phyloP scores from a whole-genome alignment of 2,113 vertebrate species.

The Sardina pilchardus region DNA sequence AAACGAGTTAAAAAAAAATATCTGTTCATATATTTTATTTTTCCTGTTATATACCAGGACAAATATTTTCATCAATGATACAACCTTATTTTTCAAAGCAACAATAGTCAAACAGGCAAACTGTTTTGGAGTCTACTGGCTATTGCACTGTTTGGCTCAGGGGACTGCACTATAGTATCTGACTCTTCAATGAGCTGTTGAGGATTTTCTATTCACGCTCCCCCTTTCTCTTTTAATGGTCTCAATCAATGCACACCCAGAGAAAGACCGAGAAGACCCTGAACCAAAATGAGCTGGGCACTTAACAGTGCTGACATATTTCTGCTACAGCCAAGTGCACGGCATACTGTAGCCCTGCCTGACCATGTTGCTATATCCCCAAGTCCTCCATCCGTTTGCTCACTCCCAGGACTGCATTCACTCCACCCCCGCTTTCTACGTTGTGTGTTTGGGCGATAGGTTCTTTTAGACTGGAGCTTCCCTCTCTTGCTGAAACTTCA shows the following conservation, averaged over 20 bases:
- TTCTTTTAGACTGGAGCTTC: neutral
- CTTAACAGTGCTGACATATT: neutral
- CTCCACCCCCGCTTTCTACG: neutral
- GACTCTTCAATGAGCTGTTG: neutral
- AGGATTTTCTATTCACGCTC: neutral
- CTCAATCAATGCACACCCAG: neutral
- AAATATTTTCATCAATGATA: neutral
- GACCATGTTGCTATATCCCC: neutral
- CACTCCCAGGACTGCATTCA: neutral
- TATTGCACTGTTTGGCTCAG: neutral
- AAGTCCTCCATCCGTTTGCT: neutral
- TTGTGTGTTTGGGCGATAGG: neutral
- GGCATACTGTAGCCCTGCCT: neutral
- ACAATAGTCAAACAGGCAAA: neutral
- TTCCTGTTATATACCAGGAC: neutral
- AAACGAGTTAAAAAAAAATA: no score
- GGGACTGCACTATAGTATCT: neutral
- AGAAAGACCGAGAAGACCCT: neutral
- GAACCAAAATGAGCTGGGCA: neutral
- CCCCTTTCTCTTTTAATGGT: neutral
- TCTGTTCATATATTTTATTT: neutral
- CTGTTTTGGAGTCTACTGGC: neutral
- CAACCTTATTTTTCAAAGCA: no score
- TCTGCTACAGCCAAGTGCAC: neutral
- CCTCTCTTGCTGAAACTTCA: neutral